Evolutionary conservation across 2,797 vertebrate genomes (phyloP).

Genomic region (Oreortyx pictus): DNA sequence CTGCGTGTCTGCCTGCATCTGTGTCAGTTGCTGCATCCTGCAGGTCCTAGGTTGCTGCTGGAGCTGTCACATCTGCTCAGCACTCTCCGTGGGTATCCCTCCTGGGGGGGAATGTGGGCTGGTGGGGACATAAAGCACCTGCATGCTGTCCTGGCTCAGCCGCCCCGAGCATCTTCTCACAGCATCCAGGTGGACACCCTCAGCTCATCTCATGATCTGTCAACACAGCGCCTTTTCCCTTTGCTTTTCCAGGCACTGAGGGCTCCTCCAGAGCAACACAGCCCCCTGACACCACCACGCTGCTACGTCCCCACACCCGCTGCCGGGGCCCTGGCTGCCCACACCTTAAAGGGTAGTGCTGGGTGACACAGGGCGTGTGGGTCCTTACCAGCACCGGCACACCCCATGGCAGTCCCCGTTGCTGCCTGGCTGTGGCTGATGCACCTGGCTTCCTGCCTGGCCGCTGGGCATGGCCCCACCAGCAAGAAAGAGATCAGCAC

Average conservation of each 20-base stretch:
- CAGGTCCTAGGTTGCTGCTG: neutral
- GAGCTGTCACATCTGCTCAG: neutral
- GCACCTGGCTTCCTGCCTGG: constrained; percentile 76
- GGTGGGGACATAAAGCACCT: neutral
- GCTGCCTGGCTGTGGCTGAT: constrained; percentile 81
- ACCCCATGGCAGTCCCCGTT: constrained; percentile 69
- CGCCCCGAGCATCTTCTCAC: neutral
- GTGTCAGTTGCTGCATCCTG: neutral
- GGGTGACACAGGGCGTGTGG: neutral
- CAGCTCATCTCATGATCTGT: fast-evolving
- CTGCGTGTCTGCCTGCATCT: neutral
- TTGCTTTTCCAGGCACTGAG: constrained; percentile 1
- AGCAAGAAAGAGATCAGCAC: constrained; percentile 91
- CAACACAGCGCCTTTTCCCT: neutral
- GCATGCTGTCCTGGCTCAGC: neutral
- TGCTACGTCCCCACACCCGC: neutral
- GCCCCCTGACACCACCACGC: neutral
- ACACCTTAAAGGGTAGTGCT: neutral
- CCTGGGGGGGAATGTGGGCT: neutral
- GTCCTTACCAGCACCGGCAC: neutral
- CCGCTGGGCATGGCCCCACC: constrained; percentile 76
- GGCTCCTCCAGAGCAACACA: fast-evolving
- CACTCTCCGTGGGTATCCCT: fast-evolving
- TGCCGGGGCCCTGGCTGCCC: neutral
- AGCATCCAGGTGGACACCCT: neutral